Evolutionary conservation across 2,113 vertebrate species (phyloP).

Genomic region (Podarcis raffonei): DNA sequence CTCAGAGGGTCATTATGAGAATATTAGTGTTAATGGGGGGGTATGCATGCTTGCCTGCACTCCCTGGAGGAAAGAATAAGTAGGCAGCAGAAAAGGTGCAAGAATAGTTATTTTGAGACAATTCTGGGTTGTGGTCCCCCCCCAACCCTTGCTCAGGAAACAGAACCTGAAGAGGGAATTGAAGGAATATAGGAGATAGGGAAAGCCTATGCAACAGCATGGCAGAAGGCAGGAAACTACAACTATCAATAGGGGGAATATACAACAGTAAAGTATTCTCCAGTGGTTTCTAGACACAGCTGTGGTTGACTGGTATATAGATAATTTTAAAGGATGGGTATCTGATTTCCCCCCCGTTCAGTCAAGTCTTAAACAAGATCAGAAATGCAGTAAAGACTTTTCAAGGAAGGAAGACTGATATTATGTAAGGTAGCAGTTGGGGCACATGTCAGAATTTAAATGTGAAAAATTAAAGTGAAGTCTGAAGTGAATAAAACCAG

Average conservation of each 20-base stretch:
- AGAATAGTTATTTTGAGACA: no score
- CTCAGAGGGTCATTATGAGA: no score
- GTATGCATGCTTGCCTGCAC: no score
- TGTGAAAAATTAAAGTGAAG: no score
- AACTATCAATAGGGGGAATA: not conserved
- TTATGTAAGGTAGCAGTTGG: not conserved
- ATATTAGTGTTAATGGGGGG: no score
- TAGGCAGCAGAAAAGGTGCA: no score
- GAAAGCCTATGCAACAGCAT: no score
- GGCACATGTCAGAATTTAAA: not conserved
- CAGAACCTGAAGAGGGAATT: not conserved
- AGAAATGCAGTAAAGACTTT: not conserved
- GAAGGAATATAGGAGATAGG: not conserved
- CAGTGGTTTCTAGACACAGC: not conserved
- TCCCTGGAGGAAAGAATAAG: no score
- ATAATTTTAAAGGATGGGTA: no score
- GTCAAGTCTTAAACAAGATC: not conserved
- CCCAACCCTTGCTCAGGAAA: not conserved
- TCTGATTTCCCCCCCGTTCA: not conserved
- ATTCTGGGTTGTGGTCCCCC: no score
- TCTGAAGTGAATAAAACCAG: not conserved
- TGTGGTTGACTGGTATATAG: not conserved
- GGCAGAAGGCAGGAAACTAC: not conserved
- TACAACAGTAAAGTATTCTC: not conserved
- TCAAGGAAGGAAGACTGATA: not conserved